Evolutionary conservation across 1,140 invertebrate species (phyloP).

Genomic region (Hycleus cichorii): DNA sequence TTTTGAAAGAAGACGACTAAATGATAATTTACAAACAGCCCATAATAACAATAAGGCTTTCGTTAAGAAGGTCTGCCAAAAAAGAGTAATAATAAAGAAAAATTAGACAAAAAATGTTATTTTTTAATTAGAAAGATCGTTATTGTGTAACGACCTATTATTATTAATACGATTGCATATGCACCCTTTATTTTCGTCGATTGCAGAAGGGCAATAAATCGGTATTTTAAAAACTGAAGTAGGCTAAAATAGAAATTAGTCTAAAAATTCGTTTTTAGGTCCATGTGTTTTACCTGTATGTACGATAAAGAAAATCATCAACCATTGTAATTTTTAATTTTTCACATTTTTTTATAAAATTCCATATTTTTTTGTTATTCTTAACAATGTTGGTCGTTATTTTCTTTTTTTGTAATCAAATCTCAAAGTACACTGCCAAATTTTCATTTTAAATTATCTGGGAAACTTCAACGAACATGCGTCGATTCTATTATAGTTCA

Average conservation of each 20-base stretch:
- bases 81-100: background rate
- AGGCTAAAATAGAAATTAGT: slow-evolving; percentile 32
- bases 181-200: slow-evolving; percentile 15
- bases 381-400: slow-evolving; percentile 19
- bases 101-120: background rate
- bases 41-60: slow-evolving; percentile 9
- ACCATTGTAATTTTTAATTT: slow-evolving; percentile 30
- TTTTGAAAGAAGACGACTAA: too few species aligned
- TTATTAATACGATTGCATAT: background rate
- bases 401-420: background rate
- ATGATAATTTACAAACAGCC: slow-evolving; percentile 9
- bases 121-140: slow-evolving; percentile 14
- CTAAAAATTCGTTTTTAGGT: slow-evolving; percentile 33
- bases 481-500: too few species aligned
- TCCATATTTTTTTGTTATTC: too few species aligned
- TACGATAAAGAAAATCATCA: slow-evolving; percentile 23
- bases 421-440: slow-evolving; percentile 27
- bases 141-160: slow-evolving; percentile 22
- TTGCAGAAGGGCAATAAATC: slow-evolving; percentile 36
- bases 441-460: slow-evolving; percentile 20
- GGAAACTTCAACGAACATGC: slow-evolving; percentile 11
- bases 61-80: slow-evolving; percentile 9
- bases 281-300: slow-evolving; percentile 34
- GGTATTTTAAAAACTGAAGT: slow-evolving; percentile 16
- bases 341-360: background rate